Evolutionary conservation across 2,888 invertebrate genomes (phyloP).

Genomic region (Erpobdella octoculata): DNA sequence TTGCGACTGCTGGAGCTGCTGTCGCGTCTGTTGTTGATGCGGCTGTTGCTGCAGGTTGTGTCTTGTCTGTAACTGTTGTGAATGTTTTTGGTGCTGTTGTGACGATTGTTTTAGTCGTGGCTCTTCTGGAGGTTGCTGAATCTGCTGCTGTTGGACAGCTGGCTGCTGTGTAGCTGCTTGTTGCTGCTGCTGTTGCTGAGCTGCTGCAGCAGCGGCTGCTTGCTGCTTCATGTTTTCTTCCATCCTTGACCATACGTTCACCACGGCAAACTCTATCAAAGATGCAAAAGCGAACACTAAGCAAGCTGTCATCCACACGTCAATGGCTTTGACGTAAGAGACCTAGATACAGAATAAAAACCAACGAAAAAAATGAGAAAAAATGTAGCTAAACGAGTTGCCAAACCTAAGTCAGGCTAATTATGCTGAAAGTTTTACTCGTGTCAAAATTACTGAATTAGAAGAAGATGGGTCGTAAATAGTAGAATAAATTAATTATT

Average conservation of each 20-base stretch:
- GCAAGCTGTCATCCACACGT: constrained; percentile 42
- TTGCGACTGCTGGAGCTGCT: neutral
- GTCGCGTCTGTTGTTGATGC: neutral
- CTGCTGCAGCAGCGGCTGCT: neutral
- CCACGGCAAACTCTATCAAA: constrained; percentile 40
- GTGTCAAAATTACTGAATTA: too few relatives aligned
- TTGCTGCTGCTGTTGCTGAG: neutral
- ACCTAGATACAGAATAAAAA: too few relatives aligned
- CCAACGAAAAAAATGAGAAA: too few relatives aligned
- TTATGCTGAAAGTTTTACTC: too few relatives aligned
- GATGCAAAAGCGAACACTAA: constrained; percentile 41
- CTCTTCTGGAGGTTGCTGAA: too few relatives aligned
- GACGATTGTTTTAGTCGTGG: too few relatives aligned
- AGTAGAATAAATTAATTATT: too few relatives aligned
- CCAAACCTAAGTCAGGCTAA: too few relatives aligned
- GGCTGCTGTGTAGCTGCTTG: neutral
- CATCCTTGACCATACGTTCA: constrained; percentile 40
- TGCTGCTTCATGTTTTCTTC: constrained; percentile 29
- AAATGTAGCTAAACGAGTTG: too few relatives aligned
- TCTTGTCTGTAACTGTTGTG: neutral
- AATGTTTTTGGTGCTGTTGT: constrained; percentile 7
- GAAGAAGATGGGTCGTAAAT: too few relatives aligned
- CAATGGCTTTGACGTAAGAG: constrained; percentile 83
- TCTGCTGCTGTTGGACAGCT: neutral
- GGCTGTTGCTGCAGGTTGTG: neutral